phyloP scores from a whole-genome alignment of 1,140 invertebrate species.

The Sarcophaga peregrina region DNA sequence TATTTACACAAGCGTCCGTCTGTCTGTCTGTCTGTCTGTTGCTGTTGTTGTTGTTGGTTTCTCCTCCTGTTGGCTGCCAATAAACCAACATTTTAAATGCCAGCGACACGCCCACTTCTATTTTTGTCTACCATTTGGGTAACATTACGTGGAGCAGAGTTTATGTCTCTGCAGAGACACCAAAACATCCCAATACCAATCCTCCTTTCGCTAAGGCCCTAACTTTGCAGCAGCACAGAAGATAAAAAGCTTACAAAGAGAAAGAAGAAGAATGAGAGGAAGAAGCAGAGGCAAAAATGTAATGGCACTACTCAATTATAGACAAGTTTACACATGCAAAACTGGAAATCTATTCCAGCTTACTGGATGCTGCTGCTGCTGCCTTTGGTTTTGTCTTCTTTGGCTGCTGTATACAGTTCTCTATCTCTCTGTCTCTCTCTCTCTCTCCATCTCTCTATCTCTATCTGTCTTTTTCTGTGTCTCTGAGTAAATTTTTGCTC shows the following conservation, averaged over 20 bases:
- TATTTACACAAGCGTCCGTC: conserved; percentile 16
- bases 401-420: too few species aligned
- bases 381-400: too few species aligned
- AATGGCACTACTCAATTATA: conserved; percentile 33
- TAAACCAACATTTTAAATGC: conserved; percentile 28
- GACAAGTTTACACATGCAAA: not conserved
- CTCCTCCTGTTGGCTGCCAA: conserved; percentile 35
- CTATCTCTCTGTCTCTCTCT: not conserved
- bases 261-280: too few species aligned
- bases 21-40: not conserved
- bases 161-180: not conserved
- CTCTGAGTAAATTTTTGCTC: too few species aligned
- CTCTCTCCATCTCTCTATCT: too few species aligned
- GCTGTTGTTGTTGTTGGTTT: not conserved
- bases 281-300: not conserved
- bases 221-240: too few species aligned
- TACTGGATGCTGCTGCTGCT: not conserved
- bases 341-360: conserved; percentile 31
- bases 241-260: too few species aligned
- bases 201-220: not conserved
- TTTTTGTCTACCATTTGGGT: conserved; percentile 11
- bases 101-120: conserved; percentile 34
- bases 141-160: not conserved
- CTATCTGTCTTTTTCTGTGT: too few species aligned
- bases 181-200: not conserved